A percentile compares a stretch with the other conserved stretches of the same genome.
Evolutionary conservation across 2,113 vertebrate species (phyloP).

Genomic region (Hippocampus zosterae): DNA sequence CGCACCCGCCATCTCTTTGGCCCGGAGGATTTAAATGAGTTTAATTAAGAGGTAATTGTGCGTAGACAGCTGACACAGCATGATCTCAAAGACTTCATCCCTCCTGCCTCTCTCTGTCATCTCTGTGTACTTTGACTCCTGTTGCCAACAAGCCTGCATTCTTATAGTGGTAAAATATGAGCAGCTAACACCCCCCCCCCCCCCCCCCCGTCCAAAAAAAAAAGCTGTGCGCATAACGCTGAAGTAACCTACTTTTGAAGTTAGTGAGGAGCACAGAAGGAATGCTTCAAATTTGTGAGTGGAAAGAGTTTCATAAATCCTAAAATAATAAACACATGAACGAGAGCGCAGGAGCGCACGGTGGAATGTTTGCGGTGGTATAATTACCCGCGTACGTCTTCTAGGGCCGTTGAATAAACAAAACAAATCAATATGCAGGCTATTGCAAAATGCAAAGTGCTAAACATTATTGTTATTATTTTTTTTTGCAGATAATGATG

Average conservation of each 20-base stretch:
- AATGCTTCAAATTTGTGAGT: not conserved
- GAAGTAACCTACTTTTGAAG: not conserved
- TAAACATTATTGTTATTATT: not conserved
- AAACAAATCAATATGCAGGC: not conserved
- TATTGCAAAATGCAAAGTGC: not conserved
- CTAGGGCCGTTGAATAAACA: not conserved
- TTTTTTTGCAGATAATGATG: not conserved
- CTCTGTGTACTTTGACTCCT: slow-evolving; percentile 15
- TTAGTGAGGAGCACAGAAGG: not conserved
- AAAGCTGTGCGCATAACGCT: not conserved
- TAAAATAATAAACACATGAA: not conserved
- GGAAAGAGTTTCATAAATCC: not conserved
- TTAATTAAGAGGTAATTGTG: slow-evolving; percentile 64
- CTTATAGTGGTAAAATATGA: not conserved
- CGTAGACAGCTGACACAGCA: slow-evolving; percentile 43
- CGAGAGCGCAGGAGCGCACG: not conserved
- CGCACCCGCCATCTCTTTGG: slow-evolving; percentile 16
- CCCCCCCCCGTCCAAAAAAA: too few relatives aligned
- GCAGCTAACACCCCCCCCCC: not conserved
- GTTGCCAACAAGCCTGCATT: not conserved
- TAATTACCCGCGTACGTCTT: not conserved
- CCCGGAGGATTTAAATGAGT: slow-evolving; percentile 53
- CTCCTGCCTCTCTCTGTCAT: slow-evolving; percentile 18
- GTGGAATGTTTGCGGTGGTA: not conserved
- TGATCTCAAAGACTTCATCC: slow-evolving; percentile 42